Conservation (phyloP, 2,113 vertebrate genomes). For the Lagenorhynchus albirostris region DNA sequence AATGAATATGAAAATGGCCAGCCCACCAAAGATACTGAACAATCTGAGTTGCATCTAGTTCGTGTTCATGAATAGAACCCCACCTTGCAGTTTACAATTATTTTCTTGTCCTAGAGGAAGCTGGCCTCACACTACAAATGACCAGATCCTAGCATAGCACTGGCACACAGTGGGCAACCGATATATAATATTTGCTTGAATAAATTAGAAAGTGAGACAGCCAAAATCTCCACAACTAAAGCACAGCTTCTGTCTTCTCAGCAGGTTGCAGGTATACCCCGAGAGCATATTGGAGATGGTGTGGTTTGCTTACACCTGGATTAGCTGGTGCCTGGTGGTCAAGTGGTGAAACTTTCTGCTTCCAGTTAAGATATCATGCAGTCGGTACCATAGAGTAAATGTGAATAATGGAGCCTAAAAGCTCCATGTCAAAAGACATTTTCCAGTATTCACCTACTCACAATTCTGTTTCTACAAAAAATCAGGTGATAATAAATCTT, state of each 20-base stretch:
- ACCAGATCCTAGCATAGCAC: not conserved
- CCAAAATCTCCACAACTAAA: not conserved
- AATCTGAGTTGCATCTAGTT: too few relatives aligned
- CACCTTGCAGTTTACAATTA: not conserved
- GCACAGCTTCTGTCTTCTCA: not conserved
- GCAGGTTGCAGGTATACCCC: not conserved
- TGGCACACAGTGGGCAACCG: not conserved
- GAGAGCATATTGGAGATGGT: not conserved
- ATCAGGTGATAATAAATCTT: not conserved
- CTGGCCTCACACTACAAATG: not conserved
- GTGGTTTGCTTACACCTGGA: not conserved
- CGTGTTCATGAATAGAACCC: not conserved
- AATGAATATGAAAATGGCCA: not conserved
- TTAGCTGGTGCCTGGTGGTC: not conserved
- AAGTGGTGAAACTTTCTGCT: not conserved
- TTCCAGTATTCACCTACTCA: not conserved
- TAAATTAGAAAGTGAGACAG: not conserved
- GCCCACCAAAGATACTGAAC: not conserved
- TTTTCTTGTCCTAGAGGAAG: not conserved
- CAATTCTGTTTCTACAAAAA: not conserved
- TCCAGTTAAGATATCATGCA: not conserved
- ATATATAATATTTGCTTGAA: not conserved
- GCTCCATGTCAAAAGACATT: not conserved
- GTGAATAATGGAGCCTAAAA: not conserved
- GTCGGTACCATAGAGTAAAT: not conserved